These are phyloP conservation scores for Anhinga rufa DNA, from an alignment of 2,113 vertebrate species.

Conservation along the genomic window DNA sequence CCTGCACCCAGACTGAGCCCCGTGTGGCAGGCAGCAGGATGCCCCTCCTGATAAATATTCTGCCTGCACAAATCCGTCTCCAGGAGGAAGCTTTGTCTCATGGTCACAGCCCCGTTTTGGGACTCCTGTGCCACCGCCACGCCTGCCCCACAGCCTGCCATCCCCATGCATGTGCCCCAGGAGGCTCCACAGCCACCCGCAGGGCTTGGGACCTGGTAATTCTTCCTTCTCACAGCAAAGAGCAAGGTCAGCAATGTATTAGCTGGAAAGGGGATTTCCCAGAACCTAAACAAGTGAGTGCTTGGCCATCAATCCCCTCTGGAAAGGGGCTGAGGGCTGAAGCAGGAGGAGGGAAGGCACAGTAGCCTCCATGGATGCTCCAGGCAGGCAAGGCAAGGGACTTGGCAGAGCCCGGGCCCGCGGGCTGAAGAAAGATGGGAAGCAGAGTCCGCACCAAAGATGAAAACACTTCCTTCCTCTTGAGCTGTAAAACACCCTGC, in stretches of 20 bases:
- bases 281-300: background rate
- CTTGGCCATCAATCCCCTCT: background rate
- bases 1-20: background rate
- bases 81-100: background rate
- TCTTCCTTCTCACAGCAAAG: background rate
- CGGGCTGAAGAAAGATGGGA: background rate
- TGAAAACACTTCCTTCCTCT: background rate
- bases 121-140: background rate
- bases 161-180: rapidly evolving
- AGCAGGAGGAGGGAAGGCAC: background rate
- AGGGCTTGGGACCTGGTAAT: background rate
- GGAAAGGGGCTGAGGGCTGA: background rate
- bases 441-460: background rate
- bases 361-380: background rate
- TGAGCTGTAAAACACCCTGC: background rate
- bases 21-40: background rate
- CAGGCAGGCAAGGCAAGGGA: background rate
- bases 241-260: background rate
- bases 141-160: background rate
- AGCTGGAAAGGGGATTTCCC: background rate
- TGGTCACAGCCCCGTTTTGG: background rate
- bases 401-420: background rate
- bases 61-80: background rate
- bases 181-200: background rate
- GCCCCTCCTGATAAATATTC: background rate